Base-by-base conservation (phyloP, 2,113 vertebrate genomes). In the Corythoichthys intestinalis region DNA sequence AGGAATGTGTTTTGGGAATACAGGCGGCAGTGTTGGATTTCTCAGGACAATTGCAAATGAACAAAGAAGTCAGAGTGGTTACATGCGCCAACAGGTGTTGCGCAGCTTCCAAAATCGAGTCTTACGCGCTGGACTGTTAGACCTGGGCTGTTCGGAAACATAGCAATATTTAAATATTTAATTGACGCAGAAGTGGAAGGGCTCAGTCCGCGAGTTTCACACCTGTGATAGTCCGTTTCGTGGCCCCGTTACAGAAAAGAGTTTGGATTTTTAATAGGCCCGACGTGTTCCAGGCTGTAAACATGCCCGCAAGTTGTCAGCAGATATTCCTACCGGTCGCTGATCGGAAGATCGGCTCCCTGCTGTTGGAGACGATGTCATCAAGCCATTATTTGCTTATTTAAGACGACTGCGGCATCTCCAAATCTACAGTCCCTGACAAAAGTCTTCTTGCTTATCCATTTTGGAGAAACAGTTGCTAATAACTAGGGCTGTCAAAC, bases 221-320 rank as follows among this genome's bases (percentile, higher is more conserved):
- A 28, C 20, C 20, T 28, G 20, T 28, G 20, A 28, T 28, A 28
- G 20, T 28, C 20, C 20, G 20, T 28, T 28, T 28, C 20, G 20
- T 28, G 20, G 20, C 20, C 20, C 20, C 20, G 20, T 28, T 10
- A 47, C 6, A 0, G 2, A 47, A 2, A 53, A 53, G 4, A 53
- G 9, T 53, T n/a, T 20, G 50, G 17, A 6, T 49, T 48, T 47
- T 65, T 20, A 28, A 48, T 37, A 28, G 4, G 10, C 46, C 6
- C 47, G 9, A 28, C 2, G 35, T 35, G 17, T n/a, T 34, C 53
- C 20, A 34, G 20, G 84, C 86, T 81, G 85, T 88, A 87, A 89
- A 89, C 88, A 88, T 81, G 76, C 76, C 85, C 83, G 69, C 79
- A 85, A 86, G 85, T 86, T 88, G 87, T 90, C 87, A 85, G 84